Conservation (phyloP, 2,888 invertebrate genomes). For the Azorinus chamasolen region DNA sequence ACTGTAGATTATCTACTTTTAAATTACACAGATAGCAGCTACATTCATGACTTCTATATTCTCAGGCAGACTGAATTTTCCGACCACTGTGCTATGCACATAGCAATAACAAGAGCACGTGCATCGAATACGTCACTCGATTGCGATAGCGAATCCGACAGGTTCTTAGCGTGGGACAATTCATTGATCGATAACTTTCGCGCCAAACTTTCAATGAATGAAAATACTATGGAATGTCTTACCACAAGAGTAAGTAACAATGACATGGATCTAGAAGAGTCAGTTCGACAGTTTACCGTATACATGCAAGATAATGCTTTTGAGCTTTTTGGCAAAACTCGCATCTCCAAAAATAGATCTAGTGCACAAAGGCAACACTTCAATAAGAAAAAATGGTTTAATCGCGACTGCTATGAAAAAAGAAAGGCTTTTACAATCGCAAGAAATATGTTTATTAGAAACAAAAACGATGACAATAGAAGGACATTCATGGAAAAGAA, state of each 20-base stretch:
- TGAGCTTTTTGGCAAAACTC: not conserved
- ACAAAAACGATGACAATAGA: slow-evolving; percentile 5
- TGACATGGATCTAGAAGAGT: no score
- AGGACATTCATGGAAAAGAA: not conserved
- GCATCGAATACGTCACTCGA: no score
- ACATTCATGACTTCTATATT: not conserved
- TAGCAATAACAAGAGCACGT: not conserved
- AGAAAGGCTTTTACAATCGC: not conserved
- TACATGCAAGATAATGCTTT: not conserved
- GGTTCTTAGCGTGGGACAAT: no score
- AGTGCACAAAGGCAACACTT: no score
- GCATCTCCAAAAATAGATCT: not conserved
- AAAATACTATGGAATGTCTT: no score
- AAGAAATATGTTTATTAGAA: slow-evolving; percentile 7
- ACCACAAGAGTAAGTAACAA: no score
- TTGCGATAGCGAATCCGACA: no score
- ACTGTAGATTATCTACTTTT: slow-evolving; percentile 1
- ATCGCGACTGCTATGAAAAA: not conserved
- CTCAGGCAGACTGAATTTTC: not conserved
- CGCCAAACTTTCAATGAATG: no score
- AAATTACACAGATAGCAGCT: not conserved
- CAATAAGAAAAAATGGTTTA: not conserved
- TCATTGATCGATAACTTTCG: no score
- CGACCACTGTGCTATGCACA: not conserved
- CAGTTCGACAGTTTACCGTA: no score